Evolutionary conservation across 2,797 vertebrate species (phyloP).

Genomic region (Natrix natrix): DNA sequence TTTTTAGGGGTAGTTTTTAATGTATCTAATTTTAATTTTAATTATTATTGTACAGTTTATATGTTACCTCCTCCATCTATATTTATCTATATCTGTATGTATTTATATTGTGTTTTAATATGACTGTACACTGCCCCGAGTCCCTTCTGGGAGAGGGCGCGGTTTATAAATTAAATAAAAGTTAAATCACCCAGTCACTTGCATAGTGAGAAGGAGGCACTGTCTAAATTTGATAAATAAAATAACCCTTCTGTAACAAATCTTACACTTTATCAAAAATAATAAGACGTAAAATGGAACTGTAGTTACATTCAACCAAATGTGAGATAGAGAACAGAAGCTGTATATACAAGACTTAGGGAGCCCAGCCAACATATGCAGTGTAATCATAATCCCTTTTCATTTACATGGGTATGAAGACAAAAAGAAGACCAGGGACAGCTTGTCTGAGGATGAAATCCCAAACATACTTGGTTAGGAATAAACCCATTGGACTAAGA

Average conservation of each 20-base stretch:
- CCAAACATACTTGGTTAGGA: neutral
- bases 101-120: too few relatives aligned
- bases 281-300: neutral
- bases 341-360: neutral
- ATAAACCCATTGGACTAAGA: neutral
- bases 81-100: too few relatives aligned
- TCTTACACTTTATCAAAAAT: neutral
- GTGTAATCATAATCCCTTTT: neutral
- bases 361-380: neutral
- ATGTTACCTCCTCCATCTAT: too few relatives aligned
- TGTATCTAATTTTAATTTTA: too few relatives aligned
- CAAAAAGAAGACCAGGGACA: neutral
- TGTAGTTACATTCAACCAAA: neutral
- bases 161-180: too few relatives aligned
- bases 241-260: neutral
- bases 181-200: neutral
- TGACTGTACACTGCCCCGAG: too few relatives aligned
- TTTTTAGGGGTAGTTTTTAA: too few relatives aligned
- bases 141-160: too few relatives aligned
- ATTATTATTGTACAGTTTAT: too few relatives aligned
- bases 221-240: neutral
- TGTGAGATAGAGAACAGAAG: neutral
- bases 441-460: neutral
- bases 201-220: neutral
- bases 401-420: neutral